A percentile compares a stretch with the other conserved stretches of the same genome.
Conservation (phyloP, 2,888 invertebrate species). For the Megaustenia siamemsis region DNA sequence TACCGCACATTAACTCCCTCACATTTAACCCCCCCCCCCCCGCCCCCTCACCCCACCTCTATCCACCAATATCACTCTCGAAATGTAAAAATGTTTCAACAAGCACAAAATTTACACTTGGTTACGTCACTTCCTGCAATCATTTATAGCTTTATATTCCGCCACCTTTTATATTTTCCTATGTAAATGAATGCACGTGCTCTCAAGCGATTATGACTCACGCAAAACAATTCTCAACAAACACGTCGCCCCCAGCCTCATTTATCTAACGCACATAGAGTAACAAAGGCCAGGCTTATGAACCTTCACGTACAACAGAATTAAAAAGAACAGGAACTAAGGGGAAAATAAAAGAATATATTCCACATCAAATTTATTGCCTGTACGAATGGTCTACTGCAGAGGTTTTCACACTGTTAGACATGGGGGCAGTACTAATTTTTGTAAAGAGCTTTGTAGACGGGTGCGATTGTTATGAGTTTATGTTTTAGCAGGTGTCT, state of each 20-base stretch:
- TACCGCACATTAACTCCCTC: neutral
- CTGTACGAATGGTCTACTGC: neutral
- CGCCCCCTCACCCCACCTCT: too few relatives aligned
- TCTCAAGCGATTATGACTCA: slow-evolving; percentile 20
- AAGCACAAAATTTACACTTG: slow-evolving; percentile 30
- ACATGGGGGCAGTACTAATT: too few relatives aligned
- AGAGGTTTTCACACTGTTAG: too few relatives aligned
- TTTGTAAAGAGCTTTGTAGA: too few relatives aligned
- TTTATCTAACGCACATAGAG: slow-evolving; percentile 19
- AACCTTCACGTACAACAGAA: neutral
- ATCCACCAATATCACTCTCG: too few relatives aligned
- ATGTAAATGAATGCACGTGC: slow-evolving; percentile 44
- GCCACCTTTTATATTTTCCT: slow-evolving; percentile 14
- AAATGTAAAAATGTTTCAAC: neutral
- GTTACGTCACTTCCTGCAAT: neutral
- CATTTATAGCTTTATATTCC: slow-evolving; percentile 9
- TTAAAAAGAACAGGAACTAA: neutral
- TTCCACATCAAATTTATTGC: neutral
- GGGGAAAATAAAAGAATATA: neutral
- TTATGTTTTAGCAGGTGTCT: too few relatives aligned
- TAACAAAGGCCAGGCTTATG: slow-evolving; percentile 21
- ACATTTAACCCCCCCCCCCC: neutral
- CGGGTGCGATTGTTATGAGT: too few relatives aligned
- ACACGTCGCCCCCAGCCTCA: neutral
- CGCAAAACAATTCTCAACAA: neutral